Conservation (phyloP, 1,140 invertebrate genomes). For the Gryllus bimaculatus region DNA sequence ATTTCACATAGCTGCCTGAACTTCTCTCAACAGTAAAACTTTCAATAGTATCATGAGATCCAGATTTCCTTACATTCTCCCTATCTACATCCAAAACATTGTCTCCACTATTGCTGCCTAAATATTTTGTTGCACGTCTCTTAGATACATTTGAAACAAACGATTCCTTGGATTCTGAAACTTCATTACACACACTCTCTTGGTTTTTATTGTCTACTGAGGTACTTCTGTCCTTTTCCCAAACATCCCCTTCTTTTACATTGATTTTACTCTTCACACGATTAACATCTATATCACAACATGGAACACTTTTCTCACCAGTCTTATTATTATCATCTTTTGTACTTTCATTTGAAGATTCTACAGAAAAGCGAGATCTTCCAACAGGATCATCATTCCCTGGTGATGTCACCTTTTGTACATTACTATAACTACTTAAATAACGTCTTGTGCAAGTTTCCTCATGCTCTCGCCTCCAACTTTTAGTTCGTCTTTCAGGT, state of each 20-base stretch:
- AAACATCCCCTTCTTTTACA: not conserved
- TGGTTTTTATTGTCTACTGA: not conserved
- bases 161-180: too few species aligned
- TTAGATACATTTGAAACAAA: too few species aligned
- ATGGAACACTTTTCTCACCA: not conserved
- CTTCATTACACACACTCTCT: not conserved
- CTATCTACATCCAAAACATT: too few species aligned
- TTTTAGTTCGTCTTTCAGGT: constrained; percentile 17
- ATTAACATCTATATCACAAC: not conserved
- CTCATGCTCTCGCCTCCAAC: constrained; percentile 16
- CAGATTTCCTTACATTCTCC: too few species aligned
- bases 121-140: too few species aligned
- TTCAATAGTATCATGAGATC: too few species aligned
- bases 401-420: not conserved
- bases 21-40: too few species aligned
- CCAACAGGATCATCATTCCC: not conserved
- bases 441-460: constrained; percentile 9
- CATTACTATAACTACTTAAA: constrained; percentile 6
- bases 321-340: not conserved
- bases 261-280: too few species aligned
- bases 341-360: not conserved
- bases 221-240: not conserved
- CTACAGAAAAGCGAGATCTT: not conserved
- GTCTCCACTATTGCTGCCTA: too few species aligned
- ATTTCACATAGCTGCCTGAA: too few species aligned